Evolutionary conservation across 2,888 invertebrate species (phyloP), one percentile per base, ranked within the genome.

Genomic region (Eupithecia tripunctaria): DNA sequence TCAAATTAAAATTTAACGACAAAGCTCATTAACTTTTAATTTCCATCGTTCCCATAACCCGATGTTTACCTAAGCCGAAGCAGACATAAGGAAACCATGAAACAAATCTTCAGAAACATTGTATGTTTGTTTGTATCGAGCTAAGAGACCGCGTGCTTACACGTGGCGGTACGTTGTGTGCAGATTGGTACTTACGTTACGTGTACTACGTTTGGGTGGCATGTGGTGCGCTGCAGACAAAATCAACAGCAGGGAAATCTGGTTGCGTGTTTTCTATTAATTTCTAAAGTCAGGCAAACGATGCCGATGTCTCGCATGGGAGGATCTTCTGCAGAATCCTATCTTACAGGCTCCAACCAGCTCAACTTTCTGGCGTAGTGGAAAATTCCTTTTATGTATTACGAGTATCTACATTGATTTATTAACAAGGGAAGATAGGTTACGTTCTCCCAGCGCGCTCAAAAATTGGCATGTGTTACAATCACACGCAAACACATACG

Each of bases 41-140:
- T 68, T 27, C 25, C 47, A 60, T 18, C 68, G 63, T 74, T 63
- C 68, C 38, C 56, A 60, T 63, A 51, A 67, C 18, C 51, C 32
- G 32, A 43, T 73, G 69, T 67, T 69, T 72, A 60, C 68, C 51
- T 21, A 25, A 56, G 51, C 25, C 60, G 14, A 64, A 27, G 32
- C 65, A 68, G 70, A 68, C 66, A 71, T 72, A 64, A 70, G 75
- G 75, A 75, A 74, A 71, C 63, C 74, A 71, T 74, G 67, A 71
- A 74, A 65, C 70, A 67, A 67, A 74, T 63, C 74, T 71, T 68
- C 70, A 41, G 67, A 47, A 70, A 75, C 75, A 72, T 68, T 75
- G 75, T 75, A 72, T 67, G 75, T 70, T 64, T 74, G 69, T 74
- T 70, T 67, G 67, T 10, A 21, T 47, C 47, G 47, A 10, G 69